Base-by-base conservation (phyloP, 2,888 invertebrate species). In the Merodon equestris region DNA sequence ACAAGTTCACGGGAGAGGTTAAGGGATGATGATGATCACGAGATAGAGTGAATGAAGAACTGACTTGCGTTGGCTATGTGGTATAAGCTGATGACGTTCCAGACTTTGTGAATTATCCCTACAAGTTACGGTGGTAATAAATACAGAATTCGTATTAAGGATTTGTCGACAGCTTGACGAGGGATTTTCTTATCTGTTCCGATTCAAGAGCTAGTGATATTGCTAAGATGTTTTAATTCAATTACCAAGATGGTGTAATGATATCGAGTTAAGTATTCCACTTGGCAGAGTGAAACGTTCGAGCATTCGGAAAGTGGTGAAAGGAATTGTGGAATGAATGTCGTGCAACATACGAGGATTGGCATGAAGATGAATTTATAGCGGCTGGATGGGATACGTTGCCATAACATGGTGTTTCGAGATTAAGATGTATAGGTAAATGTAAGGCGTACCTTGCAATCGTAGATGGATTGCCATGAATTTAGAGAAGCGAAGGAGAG, bases 41-140 rank as follows among this genome's bases (percentile, higher is more conserved):
- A 40, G 48, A 40, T 40, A n/a, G 40, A 40, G n/a, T n/a, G 40
- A n/a, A 40, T 40, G 40, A 40, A n/a, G 40, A n/a, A 40, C 9
- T 10, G 12, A 9, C 40, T 36, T n/a, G 10, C 10, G 10, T 36
- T 10, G 40, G n/a, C 40, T 36, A 10, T 63, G 14, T 27, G 58
- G 44, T 53, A 51, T 17, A 3, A 19, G 40, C n/a, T n/a, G 64
- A 40, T 53, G 61, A 53, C 57, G 56, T 53, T 67, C 42, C 19
- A 14, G 61, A 48, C 57, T 63, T 58, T 58, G 57, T 40, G 51
- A 67, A 72, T 67, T 72, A 61, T 67, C 51, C 67, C 42, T 63
- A 38, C 53, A 57, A 66, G 61, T 57, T 72, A 50, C 61, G 61
- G 63, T 77, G 53, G 67, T 51, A 67, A 67, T 47, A 57, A 73